Conservation (phyloP, 2,113 vertebrate species). For the Lynx canadensis region DNA sequence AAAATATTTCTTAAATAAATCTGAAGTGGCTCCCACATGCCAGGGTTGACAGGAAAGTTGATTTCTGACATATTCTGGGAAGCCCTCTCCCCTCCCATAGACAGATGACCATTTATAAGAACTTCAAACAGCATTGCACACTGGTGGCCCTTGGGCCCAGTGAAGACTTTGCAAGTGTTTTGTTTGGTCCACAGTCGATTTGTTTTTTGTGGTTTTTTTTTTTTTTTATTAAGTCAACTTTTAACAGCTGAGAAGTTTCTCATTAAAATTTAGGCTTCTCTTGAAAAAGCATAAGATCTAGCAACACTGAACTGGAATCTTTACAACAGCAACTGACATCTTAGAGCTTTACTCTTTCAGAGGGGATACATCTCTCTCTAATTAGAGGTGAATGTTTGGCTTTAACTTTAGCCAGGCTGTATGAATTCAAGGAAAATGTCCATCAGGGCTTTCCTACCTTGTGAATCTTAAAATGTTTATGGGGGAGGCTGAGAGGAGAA, state of each 20-base stretch:
- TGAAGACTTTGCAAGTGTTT: background rate
- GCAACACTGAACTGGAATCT: background rate
- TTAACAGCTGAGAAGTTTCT: conserved; percentile 51
- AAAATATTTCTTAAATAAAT: background rate
- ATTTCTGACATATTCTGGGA: background rate
- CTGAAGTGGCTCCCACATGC: background rate
- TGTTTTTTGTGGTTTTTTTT: background rate
- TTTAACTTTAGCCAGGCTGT: background rate
- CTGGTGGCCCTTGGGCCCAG: background rate
- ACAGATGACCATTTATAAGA: background rate
- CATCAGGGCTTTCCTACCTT: background rate
- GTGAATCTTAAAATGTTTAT: background rate
- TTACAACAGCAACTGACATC: background rate
- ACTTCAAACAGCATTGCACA: background rate
- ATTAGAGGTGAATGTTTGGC: background rate
- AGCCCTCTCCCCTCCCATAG: rapidly evolving
- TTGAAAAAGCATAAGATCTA: conserved; percentile 2
- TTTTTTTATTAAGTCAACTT: background rate
- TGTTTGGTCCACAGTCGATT: background rate
- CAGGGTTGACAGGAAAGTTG: background rate
- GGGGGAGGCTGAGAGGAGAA: background rate
- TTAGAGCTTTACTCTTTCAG: background rate
- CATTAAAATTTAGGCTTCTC: conserved; percentile 54
- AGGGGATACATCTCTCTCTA: background rate
- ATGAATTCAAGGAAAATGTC: background rate